Percentiles rank a stretch among this genome's conserved stretches.
Evolutionary conservation across 2,888 invertebrate species (phyloP).

Genomic region (Amphimallon solstitiale): DNA sequence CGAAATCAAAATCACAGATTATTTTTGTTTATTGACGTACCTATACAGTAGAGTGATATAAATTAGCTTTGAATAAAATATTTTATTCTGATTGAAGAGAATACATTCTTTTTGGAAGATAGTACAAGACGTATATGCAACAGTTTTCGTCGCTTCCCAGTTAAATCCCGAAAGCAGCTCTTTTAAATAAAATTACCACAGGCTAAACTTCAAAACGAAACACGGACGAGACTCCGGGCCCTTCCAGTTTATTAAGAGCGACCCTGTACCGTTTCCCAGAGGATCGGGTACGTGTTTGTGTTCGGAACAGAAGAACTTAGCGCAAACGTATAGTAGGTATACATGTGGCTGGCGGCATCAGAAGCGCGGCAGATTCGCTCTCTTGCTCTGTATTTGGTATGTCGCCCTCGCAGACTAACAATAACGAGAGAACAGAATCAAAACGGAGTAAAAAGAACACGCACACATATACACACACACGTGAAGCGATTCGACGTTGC

Average conservation of each 20-base stretch:
- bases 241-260: conserved; percentile 17
- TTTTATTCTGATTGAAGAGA: too few species aligned
- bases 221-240: background rate
- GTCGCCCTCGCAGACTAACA: conserved; percentile 44
- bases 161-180: too few species aligned
- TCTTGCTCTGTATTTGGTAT: conserved; percentile 31
- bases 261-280: background rate
- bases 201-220: too few species aligned
- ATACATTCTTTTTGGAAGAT: too few species aligned
- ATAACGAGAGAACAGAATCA: conserved; percentile 42
- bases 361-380: conserved; percentile 24
- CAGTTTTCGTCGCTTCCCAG: too few species aligned
- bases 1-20: too few species aligned
- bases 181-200: too few species aligned
- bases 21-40: too few species aligned
- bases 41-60: too few species aligned
- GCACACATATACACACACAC: too few species aligned
- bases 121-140: too few species aligned
- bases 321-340: background rate
- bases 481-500: conserved; percentile 51
- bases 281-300: conserved; percentile 10
- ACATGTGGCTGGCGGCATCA: conserved; percentile 29
- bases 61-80: too few species aligned
- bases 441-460: conserved; percentile 25
- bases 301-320: background rate